Conservation (phyloP, 2,888 invertebrate genomes). For the Tachina grossa region DNA sequence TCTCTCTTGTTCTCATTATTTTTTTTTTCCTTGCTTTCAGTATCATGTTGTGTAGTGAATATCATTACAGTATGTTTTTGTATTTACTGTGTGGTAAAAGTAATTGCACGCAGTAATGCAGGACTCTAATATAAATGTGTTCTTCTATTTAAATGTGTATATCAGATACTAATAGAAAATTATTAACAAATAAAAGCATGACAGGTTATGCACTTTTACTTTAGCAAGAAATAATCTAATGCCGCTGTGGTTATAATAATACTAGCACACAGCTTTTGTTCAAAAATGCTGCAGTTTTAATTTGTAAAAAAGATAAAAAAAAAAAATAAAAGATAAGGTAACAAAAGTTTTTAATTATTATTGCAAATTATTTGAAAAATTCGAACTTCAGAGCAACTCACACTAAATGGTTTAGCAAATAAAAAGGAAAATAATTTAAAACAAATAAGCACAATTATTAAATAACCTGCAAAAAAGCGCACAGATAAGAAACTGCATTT, state of each 20-base stretch:
- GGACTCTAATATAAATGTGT: neutral
- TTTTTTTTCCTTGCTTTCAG: no score
- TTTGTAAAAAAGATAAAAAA: constrained; percentile 11
- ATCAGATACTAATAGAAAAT: neutral
- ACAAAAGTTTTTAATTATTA: constrained; percentile 40
- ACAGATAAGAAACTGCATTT: neutral
- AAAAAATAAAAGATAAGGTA: neutral
- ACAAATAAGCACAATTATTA: constrained; percentile 43
- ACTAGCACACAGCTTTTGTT: neutral
- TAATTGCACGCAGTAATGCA: no score
- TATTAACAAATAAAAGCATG: constrained; percentile 19
- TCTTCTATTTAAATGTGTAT: neutral
- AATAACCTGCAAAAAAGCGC: neutral
- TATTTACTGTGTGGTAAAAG: no score
- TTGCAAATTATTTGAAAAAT: constrained; percentile 25
- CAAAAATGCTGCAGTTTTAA: constrained; percentile 23
- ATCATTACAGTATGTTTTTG: no score
- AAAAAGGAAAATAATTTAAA: constrained; percentile 1
- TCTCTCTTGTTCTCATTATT: no score
- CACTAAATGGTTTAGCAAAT: constrained; percentile 3
- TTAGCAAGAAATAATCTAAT: neutral
- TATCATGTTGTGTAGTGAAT: no score
- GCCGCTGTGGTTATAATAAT: neutral
- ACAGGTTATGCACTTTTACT: neutral
- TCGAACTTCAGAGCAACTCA: neutral